These are phyloP conservation scores for Enteromius radiatus DNA, from an alignment of 2,797 vertebrate species.

Conservation along the genomic window DNA sequence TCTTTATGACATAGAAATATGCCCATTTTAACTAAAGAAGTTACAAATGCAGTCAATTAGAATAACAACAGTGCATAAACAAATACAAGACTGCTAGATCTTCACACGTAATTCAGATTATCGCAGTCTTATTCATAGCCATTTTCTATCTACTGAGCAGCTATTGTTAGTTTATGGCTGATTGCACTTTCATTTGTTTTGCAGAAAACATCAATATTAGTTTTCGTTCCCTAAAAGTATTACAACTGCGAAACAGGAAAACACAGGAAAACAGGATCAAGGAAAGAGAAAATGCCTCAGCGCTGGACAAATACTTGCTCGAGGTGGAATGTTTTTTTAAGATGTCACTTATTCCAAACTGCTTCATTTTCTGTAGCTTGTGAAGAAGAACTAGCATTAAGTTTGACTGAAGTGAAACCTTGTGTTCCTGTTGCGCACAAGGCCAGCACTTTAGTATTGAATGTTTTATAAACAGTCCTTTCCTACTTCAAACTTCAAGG, in stretches of 20 bases:
- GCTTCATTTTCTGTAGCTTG: not conserved
- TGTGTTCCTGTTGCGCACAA: not conserved
- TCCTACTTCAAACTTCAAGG: no score
- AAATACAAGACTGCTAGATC: not conserved
- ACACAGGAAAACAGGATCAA: not conserved
- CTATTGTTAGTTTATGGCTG: not conserved
- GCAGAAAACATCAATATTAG: not conserved
- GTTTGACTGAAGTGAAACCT: not conserved
- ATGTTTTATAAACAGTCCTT: not conserved
- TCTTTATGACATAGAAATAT: not conserved
- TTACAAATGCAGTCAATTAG: not conserved
- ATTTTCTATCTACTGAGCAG: no score
- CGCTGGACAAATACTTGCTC: not conserved
- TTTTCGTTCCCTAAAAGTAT: constrained; percentile 11
- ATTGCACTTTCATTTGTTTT: not conserved
- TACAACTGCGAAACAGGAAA: constrained; percentile 17
- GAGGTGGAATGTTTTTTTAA: not conserved
- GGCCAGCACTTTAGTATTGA: not conserved
- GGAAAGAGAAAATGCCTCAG: not conserved
- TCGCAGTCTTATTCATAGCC: not conserved
- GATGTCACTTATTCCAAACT: not conserved
- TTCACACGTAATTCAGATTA: not conserved
- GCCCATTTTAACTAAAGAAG: not conserved
- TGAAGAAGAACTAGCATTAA: not conserved
- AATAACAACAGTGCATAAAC: not conserved